Base-by-base conservation (phyloP, 2,888 invertebrate genomes). In the Trissonchulus latispiculum region DNA sequence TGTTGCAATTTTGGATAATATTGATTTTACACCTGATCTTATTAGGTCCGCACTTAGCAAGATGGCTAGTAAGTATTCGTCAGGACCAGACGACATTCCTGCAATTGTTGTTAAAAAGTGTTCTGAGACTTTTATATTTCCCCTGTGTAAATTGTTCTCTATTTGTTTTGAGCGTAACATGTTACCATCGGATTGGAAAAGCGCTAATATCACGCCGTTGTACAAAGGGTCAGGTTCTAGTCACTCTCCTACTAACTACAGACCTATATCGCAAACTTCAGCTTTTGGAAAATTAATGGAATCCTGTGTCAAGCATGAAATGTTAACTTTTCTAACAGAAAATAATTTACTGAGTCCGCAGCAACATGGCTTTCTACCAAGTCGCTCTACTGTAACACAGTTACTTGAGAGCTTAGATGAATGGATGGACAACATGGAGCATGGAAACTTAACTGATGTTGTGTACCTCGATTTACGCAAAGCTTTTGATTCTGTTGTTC, bases 401-500 rank as follows among this genome's bases (percentile, higher is more conserved):
- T 33, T 68, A 15, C 69, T 68, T 68, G 31, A 68, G n/a, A n/a
- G 31, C 35, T 32, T 23, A 3, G 36, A 36, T 8, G 33, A n/a
- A 36, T 31, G 28, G 33, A 68, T 33, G 28, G 36, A 68, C 3
- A 23, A 2, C n/a, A 31, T 33, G 28, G 36, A 68, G 33, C 23
- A n/a, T 36, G 69, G 69, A n/a, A 33, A 68, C 8, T 18, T 31
- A n/a, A 33, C 36, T 29, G 72, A 72, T 68, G 72, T 72, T 2
- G 72, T 72, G 1, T 72, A 72, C 35, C 18, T 72, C 15, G 72
- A 72, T 72, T 61, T 72, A 29, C 32, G 35, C 2, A 72, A 72
- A 32, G 72, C 72, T n/a, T 72, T 72, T 31, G 61, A 61, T 72
- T 70, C 72, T n/a, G 72, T 72, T 68, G 29, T 32, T 28, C 72